Evolutionary conservation across 2,888 invertebrate species (phyloP).

Genomic region (Aquatica leii): DNA sequence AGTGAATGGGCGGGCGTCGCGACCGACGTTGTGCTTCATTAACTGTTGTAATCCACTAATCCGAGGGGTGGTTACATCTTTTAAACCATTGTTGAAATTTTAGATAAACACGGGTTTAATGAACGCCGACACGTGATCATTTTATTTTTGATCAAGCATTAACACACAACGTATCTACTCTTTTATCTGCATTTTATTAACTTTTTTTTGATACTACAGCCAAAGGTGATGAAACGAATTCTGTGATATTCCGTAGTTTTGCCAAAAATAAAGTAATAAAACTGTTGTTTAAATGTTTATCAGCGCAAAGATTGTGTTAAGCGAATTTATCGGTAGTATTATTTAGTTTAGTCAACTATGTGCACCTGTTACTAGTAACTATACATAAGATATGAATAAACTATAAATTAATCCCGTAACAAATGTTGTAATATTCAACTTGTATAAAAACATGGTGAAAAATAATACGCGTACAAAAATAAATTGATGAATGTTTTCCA

Average conservation of each 20-base stretch:
- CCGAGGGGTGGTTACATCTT: constrained; percentile 51
- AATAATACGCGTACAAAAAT: too few species aligned
- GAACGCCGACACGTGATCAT: constrained; percentile 53
- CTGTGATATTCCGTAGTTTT: too few species aligned
- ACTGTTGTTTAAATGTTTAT: constrained; percentile 5
- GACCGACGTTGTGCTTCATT: constrained; percentile 53
- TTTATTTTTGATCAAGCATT: background rate
- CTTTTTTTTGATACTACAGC: too few species aligned
- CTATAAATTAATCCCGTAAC: background rate
- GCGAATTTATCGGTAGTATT: constrained; percentile 2
- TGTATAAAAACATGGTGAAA: too few species aligned
- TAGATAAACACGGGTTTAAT: constrained; percentile 54
- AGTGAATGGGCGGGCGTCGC: constrained; percentile 41
- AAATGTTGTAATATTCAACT: too few species aligned
- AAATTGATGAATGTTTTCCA: too few species aligned
- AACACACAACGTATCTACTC: too few species aligned
- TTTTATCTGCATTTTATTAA: too few species aligned
- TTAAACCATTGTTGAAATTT: constrained; percentile 48
- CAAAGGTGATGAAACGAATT: too few species aligned
- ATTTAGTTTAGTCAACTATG: constrained; percentile 4
- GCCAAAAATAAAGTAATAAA: constrained; percentile 6
- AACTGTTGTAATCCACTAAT: constrained; percentile 53
- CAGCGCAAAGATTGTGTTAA: constrained; percentile 5
- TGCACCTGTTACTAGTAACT: constrained; percentile 12
- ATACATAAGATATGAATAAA: constrained; percentile 6